These are phyloP conservation scores for Drosophila gaucha DNA, from an alignment of 2,888 invertebrate species.

Conservation along the genomic window DNA sequence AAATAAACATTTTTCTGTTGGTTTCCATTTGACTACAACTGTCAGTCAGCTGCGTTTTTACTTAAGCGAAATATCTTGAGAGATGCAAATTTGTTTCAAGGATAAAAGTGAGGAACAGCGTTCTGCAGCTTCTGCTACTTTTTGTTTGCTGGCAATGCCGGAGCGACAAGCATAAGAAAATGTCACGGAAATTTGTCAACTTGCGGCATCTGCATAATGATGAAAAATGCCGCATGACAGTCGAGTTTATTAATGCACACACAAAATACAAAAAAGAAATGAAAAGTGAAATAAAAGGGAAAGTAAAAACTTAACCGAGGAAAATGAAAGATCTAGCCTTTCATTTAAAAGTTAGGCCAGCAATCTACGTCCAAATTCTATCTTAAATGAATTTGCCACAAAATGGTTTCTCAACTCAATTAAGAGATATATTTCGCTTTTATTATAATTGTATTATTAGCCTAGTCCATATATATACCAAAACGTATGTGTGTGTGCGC, in stretches of 20 bases:
- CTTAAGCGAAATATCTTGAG: constrained; percentile 29
- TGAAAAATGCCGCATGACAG: constrained; percentile 60
- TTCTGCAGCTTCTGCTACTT: neutral
- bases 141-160: constrained; percentile 7
- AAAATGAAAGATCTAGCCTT: constrained; percentile 17
- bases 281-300: constrained; percentile 4
- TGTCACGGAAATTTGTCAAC: constrained; percentile 71
- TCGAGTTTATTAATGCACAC: constrained; percentile 51
- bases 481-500: neutral
- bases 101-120: constrained; percentile 49
- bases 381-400: neutral
- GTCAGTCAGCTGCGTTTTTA: constrained; percentile 56
- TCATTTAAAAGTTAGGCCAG: constrained; percentile 39
- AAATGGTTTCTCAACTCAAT: neutral
- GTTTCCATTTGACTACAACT: constrained; percentile 48
- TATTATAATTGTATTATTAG: neutral
- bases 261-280: constrained; percentile 1
- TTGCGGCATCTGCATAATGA: constrained; percentile 58
- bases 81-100: constrained; percentile 70
- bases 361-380: neutral
- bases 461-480: neutral
- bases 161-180: constrained; percentile 45
- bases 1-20: constrained; percentile 30
- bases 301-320: neutral
- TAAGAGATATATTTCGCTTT: neutral